phyloP scores from a whole-genome alignment of 64 coral and sea anemone genomes.

The Dendrophyllia cribrosa region DNA sequence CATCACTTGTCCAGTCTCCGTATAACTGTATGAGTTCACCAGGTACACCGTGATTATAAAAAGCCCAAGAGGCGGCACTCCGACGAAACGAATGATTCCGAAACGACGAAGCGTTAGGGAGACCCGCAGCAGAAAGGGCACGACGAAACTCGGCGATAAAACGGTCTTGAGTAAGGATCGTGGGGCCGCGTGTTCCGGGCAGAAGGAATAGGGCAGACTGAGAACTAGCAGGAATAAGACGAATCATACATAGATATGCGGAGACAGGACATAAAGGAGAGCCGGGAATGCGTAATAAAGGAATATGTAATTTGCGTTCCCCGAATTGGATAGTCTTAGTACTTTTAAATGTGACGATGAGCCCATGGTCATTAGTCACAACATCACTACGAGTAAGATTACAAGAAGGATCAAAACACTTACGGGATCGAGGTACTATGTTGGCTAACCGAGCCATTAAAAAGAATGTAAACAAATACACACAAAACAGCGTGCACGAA shows the following conservation, averaged over 20 bases:
- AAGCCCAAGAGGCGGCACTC: constrained; percentile 19
- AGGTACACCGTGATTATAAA: constrained; percentile 21
- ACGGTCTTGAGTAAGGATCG: neutral
- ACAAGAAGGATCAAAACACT: neutral
- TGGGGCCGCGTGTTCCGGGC: neutral
- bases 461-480: neutral
- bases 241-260: constrained; percentile 4
- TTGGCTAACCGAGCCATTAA: constrained; percentile 33
- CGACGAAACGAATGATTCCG: constrained; percentile 39
- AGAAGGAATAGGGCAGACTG: constrained; percentile 3
- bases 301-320: constrained; percentile 18
- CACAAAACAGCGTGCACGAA: constrained; percentile 18
- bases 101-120: neutral
- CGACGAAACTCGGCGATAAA: neutral
- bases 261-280: constrained; percentile 32
- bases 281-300: neutral
- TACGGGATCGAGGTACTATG: neutral
- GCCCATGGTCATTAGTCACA: neutral
- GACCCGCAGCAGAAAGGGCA: neutral
- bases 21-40: constrained; percentile 57
- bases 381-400: neutral
- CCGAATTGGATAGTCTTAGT: constrained; percentile 18
- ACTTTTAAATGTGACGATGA: neutral
- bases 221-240: neutral
- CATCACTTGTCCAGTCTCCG: constrained; percentile 47